Conservation (phyloP, 2,797 vertebrate genomes). For the Pempheris klunzingeri region DNA sequence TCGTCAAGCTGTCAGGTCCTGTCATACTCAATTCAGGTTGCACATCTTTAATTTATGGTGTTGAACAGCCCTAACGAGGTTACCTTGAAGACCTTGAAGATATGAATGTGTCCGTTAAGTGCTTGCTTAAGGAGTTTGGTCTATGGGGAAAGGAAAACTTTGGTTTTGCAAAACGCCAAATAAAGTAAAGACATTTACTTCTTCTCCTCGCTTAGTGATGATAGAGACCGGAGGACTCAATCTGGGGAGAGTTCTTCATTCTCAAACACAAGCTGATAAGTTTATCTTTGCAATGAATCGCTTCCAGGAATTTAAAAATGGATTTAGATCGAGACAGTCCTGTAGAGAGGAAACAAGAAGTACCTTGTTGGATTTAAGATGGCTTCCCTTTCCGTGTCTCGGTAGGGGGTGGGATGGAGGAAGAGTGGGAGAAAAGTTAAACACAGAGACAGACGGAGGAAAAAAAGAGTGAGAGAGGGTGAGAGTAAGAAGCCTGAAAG, state of each 20-base stretch:
- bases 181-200: constrained; percentile 21
- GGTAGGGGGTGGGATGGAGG: constrained; percentile 24
- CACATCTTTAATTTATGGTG: not conserved
- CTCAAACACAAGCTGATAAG: constrained; percentile 27
- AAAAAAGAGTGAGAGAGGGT: constrained; percentile 12
- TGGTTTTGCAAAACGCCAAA: constrained; percentile 13
- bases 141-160: constrained; percentile 6
- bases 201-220: not conserved
- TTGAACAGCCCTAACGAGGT: not conserved
- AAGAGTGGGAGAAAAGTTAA: constrained; percentile 35
- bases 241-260: constrained; percentile 21
- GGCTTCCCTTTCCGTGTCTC: constrained; percentile 50
- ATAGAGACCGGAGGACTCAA: constrained; percentile 12
- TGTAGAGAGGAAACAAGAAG: constrained; percentile 35
- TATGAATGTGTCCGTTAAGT: not conserved
- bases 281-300: constrained; percentile 50
- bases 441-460: constrained; percentile 45
- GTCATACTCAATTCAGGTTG: not conserved
- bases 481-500: constrained; percentile 36
- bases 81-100: not conserved
- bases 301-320: constrained; percentile 39
- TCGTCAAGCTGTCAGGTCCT: not conserved
- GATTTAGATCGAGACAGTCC: constrained; percentile 24
- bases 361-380: constrained; percentile 52
- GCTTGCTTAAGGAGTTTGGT: not conserved